phyloP scores from a whole-genome alignment of 2,113 vertebrate genomes.

The Cheirogaleus medius region DNA sequence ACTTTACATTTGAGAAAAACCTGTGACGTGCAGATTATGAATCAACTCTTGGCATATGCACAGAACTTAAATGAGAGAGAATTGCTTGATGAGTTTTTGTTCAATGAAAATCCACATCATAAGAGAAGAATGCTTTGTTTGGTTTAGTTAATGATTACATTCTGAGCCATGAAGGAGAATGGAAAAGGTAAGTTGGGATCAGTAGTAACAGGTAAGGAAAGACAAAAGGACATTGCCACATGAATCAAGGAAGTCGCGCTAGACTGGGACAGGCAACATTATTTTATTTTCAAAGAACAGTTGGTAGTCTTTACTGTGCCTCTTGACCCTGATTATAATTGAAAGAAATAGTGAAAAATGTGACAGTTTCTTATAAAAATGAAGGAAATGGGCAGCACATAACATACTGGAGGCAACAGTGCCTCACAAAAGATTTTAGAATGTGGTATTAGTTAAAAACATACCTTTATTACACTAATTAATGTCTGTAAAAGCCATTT shows the following conservation, averaged over 20 bases:
- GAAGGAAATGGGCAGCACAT: not conserved
- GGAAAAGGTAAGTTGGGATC: not conserved
- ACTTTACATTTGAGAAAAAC: not conserved
- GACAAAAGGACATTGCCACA: not conserved
- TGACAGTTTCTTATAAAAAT: not conserved
- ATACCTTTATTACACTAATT: not conserved
- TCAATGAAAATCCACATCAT: not conserved
- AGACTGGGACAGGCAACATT: not conserved
- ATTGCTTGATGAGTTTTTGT: not conserved
- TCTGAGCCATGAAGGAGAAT: not conserved
- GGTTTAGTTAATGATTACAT: not conserved
- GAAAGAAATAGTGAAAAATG: not conserved
- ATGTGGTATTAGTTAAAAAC: not conserved
- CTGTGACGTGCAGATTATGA: not conserved
- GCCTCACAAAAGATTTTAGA: not conserved
- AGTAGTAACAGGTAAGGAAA: not conserved
- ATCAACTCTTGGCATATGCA: not conserved
- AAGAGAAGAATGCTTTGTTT: slow-evolving; percentile 1
- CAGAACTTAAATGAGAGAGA: not conserved
- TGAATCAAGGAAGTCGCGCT: not conserved
- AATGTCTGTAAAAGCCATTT: not conserved
- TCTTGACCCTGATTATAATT: not conserved
- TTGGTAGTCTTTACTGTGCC: not conserved
- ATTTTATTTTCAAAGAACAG: not conserved
- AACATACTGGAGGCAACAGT: not conserved